Base-by-base conservation (phyloP, 2,888 invertebrate genomes). In the Drosophila paramelanica region DNA sequence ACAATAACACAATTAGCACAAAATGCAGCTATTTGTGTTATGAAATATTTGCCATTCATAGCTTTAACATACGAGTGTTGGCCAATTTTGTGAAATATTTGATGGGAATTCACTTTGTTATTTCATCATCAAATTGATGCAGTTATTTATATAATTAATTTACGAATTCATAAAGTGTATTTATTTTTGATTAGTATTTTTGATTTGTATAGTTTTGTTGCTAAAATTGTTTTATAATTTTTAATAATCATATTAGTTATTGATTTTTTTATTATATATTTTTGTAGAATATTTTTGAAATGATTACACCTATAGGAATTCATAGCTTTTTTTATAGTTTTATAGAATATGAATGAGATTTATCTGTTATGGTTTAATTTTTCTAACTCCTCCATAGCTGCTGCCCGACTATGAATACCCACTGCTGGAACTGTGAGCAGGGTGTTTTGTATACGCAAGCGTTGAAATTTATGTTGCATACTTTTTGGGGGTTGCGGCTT, bases 401-500 rank as follows among this genome's bases (percentile, higher is more conserved):
- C 27, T 13, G 11, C 3, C 11, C 3, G 3, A 25, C 17, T 13
- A 1, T 20, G 20, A 6, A 39, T 43, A 14, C 68, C 68, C 20
- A 20, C n/a, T 5, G 7, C 8, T 5, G n/a, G 5, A 11, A 2
- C 5, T 0, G 3, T n/a, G 8, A 58, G 17, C 23, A 56, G 67
- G 67, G 62, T 73, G 62, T 73, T 33, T 59, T 4, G 11, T 27
- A 53, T 46, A 17, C 38, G 64, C 33, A 38, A 45, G 51, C 45
- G 46, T 45, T 68, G 58, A 65, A 76, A 76, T 79, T 80, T 75
- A 70, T 76, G 71, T 71, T 42, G 77, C 70, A 71, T 53, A 73
- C 77, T 81, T 79, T 77, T 67, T 58, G 59, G 67, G 52, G 53
- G 61, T 31, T 65, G 57, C 53, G 41, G 67, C 62, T 60, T 88